Evolutionary conservation across 2,888 invertebrate species (phyloP), one percentile per base, ranked within the genome.

Genomic region (Tortrix viridana): DNA sequence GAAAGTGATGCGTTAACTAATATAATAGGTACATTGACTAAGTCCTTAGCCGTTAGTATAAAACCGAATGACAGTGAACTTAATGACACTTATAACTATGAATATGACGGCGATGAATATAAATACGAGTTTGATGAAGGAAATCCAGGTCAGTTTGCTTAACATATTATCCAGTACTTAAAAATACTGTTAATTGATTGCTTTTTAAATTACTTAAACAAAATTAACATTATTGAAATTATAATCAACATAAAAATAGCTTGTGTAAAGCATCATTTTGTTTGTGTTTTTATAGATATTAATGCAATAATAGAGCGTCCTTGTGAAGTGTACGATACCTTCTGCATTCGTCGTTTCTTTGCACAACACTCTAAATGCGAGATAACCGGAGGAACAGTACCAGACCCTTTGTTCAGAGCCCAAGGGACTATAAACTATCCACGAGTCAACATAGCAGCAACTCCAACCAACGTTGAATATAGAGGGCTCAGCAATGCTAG

Each of bases 401-500:
- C 71, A 9, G 71, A 74, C 1, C 71, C 73, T 9, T 43, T 71
- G n/a, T 67, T 61, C 54, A 59, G 71, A 18, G 59, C 60, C 3
- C 66, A 67, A 44, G 41, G 20, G 5, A 65, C 55, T 3, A 9
- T 65, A 1, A 65, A 67, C 26, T 46, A 67, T 9, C 56, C 71
- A 3, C 50, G 46, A 20, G 43, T 66, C 4, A 83, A 82, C 37
- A 4, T 79, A 0, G 74, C 78, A 3, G 22, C 71, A 0, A 68
- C 66, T 1, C 38, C 56, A 3, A 60, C 52, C 1, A 54, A 74
- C 52, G 19, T 66, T 2, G 32, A 59, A 3, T 62, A 76, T 3
- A 68, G 54, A 16, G 81, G 80, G 1, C 59, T 77, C 1, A 43
- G 20, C 1, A 73, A 69, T 19, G 77, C 72, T 4, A 74, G 62